Base-by-base conservation (phyloP, 2,113 vertebrate genomes). In the Puffinus mauretanicus region DNA sequence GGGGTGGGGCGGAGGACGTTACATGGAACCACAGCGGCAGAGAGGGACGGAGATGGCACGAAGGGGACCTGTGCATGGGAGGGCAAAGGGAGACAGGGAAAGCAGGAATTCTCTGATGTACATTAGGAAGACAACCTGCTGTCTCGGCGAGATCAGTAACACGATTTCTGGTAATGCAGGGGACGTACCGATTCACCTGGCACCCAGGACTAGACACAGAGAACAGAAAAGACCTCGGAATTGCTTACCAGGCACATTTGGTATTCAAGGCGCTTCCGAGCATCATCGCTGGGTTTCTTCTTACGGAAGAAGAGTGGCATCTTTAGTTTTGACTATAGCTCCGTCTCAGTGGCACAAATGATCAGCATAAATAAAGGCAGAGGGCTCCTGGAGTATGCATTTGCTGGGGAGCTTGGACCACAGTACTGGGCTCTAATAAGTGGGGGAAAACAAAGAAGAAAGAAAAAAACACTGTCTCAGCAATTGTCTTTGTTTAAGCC, bases 231-330 rank as follows among this genome's bases (percentile, higher is more conserved):
- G 38, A 36, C 8, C 70, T 27, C 2, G 0, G 54, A n/a, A 4
- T 1, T 54, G 29, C 98, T 98, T 52, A 99, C 99, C 98, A 98
- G 98, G 88, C 98, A 99, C 95, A 99, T 98, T 94, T 99, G 99
- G 97, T 99, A 98, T 58, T 99, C 99, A 16, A 99, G 98, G 84
- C 99, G 98, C 79, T 99, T 99, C 82, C 98, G 98, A 57, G 98
- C 98, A 20, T 99, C 99, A 4, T 98, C 98, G 1, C 98, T 99
- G 81, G 98, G 99, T 86, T 99, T 99, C 97, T 97, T 99, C 98
- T 98, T 99, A 57, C 97, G 98, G 98, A 98, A 99, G 98, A 99
- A 99, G 47, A 99, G 98, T 9, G 98, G 98, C 99, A 99, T 99
- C 76, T 40, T 98, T 36, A 21, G 46, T 36, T 30, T 13, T 44